Conservation (phyloP, 1,140 invertebrate species). For the Argopecten irradians region DNA sequence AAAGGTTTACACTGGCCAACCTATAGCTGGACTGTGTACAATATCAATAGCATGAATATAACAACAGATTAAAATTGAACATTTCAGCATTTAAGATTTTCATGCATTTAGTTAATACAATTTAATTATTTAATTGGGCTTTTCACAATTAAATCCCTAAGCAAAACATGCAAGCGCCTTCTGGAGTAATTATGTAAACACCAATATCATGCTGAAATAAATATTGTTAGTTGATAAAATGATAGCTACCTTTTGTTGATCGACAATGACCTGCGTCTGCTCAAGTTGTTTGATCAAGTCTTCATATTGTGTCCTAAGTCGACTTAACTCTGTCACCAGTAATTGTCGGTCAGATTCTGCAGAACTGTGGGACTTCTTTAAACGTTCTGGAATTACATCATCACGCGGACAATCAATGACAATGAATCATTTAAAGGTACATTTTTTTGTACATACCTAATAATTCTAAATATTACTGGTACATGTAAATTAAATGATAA, state of each 20-base stretch:
- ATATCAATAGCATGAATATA: too few species aligned
- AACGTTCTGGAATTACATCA: conserved; percentile 50
- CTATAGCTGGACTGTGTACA: too few species aligned
- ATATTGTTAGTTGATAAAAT: neutral
- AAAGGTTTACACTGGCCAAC: too few species aligned
- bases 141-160: neutral
- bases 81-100: neutral
- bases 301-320: conserved; percentile 67
- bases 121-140: neutral
- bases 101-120: neutral
- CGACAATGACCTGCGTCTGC: conserved; percentile 65
- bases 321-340: conserved; percentile 60
- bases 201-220: neutral
- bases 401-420: too few species aligned
- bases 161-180: neutral
- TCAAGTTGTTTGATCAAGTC: conserved; percentile 72
- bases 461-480: too few species aligned
- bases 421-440: too few species aligned
- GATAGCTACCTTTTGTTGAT: conserved; percentile 64
- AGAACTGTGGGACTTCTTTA: conserved; percentile 53
- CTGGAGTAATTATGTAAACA: too few species aligned
- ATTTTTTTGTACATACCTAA: too few species aligned
- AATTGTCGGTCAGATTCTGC: conserved; percentile 63
- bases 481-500: too few species aligned
- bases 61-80: too few species aligned